phyloP scores from a whole-genome alignment of 2,113 vertebrate species.

The Chlamydotis undulata region DNA sequence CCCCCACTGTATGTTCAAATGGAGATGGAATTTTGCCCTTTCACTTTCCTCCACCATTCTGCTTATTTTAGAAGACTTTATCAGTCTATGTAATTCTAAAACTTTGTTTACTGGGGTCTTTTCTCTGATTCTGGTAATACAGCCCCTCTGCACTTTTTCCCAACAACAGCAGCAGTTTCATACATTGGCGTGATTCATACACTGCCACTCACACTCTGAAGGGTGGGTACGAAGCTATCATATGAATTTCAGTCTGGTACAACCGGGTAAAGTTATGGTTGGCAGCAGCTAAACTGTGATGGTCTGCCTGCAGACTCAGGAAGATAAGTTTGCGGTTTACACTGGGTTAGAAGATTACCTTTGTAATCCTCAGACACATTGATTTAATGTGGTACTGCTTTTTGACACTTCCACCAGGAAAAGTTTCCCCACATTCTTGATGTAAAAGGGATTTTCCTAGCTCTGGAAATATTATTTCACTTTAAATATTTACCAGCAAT shows the following conservation, averaged over 20 bases:
- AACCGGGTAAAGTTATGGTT: not conserved
- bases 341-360: not conserved
- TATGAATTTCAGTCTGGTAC: not conserved
- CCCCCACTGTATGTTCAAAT: not conserved
- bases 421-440: not conserved
- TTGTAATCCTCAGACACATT: not conserved
- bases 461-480: not conserved
- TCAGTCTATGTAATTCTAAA: not conserved
- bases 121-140: not conserved
- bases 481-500: not conserved
- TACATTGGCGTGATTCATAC: not conserved
- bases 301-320: not conserved
- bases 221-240: not conserved
- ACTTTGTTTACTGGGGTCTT: not conserved
- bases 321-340: not conserved
- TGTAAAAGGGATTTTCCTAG: not conserved
- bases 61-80: not conserved
- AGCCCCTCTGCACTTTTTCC: not conserved
- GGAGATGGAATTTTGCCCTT: not conserved
- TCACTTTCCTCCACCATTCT: not conserved
- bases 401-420: not conserved
- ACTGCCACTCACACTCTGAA: not conserved
- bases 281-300: not conserved
- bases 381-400: not conserved
- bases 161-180: not conserved